These are phyloP conservation scores for Drosophila tripunctata DNA, from an alignment of 2,888 invertebrate genomes.

Conservation along the genomic window DNA sequence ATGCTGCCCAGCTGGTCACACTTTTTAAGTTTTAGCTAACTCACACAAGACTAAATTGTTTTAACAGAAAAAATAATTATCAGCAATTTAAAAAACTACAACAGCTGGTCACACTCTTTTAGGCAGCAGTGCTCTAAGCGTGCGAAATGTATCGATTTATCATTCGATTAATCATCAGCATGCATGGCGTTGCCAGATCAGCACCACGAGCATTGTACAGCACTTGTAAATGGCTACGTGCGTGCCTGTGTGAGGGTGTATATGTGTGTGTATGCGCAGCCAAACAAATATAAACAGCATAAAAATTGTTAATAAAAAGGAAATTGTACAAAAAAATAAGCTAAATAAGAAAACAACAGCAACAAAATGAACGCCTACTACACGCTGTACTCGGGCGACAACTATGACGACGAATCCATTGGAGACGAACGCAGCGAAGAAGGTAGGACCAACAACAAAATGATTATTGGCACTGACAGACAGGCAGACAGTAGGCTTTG, in stretches of 20 bases:
- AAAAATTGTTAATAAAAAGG: background rate
- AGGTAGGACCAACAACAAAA: too few relatives aligned
- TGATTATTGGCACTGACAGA: too few relatives aligned
- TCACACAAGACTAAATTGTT: too few relatives aligned
- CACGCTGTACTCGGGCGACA: conserved; percentile 53
- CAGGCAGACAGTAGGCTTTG: too few relatives aligned
- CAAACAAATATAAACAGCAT: conserved; percentile 50
- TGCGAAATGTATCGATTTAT: background rate
- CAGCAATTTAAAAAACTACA: background rate
- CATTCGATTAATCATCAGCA: conserved; percentile 1
- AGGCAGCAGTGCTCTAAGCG: conserved; percentile 1
- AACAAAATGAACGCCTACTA: conserved; percentile 59
- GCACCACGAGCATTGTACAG: conserved; percentile 5
- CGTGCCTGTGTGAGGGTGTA: conserved; percentile 27
- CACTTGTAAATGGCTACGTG: conserved; percentile 18
- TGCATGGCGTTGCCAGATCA: conserved; percentile 12
- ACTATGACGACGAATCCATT: conserved; percentile 68
- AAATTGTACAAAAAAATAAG: background rate
- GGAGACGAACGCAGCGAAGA: conserved; percentile 72
- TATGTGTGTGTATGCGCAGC: conserved; percentile 22
- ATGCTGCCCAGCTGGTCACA: conserved; percentile 14
- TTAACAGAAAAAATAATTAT: too few relatives aligned
- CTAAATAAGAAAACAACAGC: too few relatives aligned
- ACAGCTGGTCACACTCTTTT: background rate
- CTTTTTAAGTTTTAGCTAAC: too few relatives aligned